Evolutionary conservation across 2,113 vertebrate species (phyloP), one percentile per base, ranked within the genome.

Genomic region (Brachirus orientalis): DNA sequence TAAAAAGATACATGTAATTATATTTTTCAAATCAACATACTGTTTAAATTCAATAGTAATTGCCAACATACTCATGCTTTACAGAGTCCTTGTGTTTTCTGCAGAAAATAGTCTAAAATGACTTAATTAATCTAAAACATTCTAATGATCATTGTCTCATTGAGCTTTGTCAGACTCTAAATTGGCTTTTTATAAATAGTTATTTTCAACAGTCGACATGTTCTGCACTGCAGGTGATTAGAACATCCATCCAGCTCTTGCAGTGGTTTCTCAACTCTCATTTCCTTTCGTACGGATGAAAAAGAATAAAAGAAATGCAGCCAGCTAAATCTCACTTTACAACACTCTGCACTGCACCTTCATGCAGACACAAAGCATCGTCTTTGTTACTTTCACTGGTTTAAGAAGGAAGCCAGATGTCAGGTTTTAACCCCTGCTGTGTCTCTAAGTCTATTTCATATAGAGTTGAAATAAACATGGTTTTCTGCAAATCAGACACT

Each of bases 271-370:
- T 63, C 46, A 17, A 44, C 45, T 68, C 52, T 69, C 55, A 47
- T 69, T 69, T 79, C 8, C n/a, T 62, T 79, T 69, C n/a, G 33
- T 36, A 56, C 12, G 67, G 74, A 66, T 69, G 74, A 53, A 45
- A 65, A 33, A 56, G 56, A 72, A 46, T 19, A 46, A 52, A 17
- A 10, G 40, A 17, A 50, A 35, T 28, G 28, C 28, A 28, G 6
- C 28, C 28, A 18, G 58, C 35, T 20, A 14, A 1, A 55, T 79
- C 63, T 48, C 61, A 41, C 54, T 69, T 41, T 45, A 55, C 72
- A 33, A 14, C 41, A 17, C 47, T 60, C 56, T 44, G 46, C 44
- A 14, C 43, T 8, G 8, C 1, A 10, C 37, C 58, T 38, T 65
- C 43, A 53, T 72, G 40, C 57, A 44, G 14, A 55, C 37, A 41